Evolutionary conservation across 2,888 invertebrate species (phyloP), one percentile per base, ranked within the genome.

Genomic region (Watsonalla cultraria): DNA sequence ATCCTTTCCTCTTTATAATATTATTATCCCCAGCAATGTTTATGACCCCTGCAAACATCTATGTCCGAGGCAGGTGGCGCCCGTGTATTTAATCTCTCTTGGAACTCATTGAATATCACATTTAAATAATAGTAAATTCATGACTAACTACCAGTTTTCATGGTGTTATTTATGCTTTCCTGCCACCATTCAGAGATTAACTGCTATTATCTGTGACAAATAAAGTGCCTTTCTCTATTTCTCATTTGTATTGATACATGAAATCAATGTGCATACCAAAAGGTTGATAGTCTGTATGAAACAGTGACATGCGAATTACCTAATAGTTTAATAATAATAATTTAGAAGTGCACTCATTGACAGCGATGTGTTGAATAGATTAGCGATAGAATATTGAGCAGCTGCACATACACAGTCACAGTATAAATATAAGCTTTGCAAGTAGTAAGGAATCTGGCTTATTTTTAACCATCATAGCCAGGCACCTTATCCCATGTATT

Each of bases 41-140:
- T 47, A 35, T 9, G 35, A 47, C 35, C 35, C 13, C 13, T 47
- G 47, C 14, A 48, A 37, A 48, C 37, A 49, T 9, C n/a, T 9
- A 9, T n/a, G 37, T 6, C 5, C 14, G 14, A 11, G 42, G 11
- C 7, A 9, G 8, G 37, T 37, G 48, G 37, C 48, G 35, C 48
- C 37, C 37, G 48, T 13, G 48, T 8, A 48, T 35, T 37, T 48
- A 35, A 48, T 48, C 7, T n/a, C 7, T 33, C 37, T 51, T 56
- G 33, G 55, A 54, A 49, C 63, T 62, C 60, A 68, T 68, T 70
- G 67, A 72, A 70, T 68, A 63, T 58, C 68, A 67, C 66, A 72
- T 73, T 74, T 72, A 64, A 74, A 74, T 75, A 74, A 68, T 66
- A 66, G 65, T 52, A 65, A 64, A 67, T 72, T 68, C 64, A 70